These are phyloP conservation scores for Chesias legatella DNA, from an alignment of 2,888 invertebrate species.

Conservation along the genomic window DNA sequence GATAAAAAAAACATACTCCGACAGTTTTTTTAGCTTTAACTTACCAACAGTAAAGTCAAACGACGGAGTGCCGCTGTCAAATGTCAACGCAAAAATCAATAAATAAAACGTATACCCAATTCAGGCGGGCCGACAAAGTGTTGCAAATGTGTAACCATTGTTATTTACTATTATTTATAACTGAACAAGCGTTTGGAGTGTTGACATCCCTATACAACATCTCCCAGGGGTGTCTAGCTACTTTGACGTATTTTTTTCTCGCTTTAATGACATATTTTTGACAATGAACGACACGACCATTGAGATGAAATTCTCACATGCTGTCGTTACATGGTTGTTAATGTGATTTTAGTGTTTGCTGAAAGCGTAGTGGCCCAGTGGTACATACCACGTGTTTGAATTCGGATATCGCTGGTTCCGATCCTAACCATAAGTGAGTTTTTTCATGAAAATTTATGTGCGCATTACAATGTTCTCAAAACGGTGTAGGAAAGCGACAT, in stretches of 20 bases:
- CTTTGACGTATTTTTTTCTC: constrained; percentile 62
- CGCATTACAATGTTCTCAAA: too few relatives aligned
- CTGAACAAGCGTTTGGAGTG: constrained; percentile 64
- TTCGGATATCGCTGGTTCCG: too few relatives aligned
- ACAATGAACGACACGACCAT: constrained; percentile 74
- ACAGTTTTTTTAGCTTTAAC: too few relatives aligned
- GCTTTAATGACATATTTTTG: constrained; percentile 72
- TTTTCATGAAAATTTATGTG: too few relatives aligned
- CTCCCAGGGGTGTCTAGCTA: constrained; percentile 63
- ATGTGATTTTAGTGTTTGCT: constrained; percentile 51
- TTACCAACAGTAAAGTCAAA: neutral
- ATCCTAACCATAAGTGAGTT: too few relatives aligned
- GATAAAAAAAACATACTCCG: too few relatives aligned
- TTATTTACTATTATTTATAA: constrained; percentile 70
- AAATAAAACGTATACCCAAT: constrained; percentile 53
- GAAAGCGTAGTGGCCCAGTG: constrained; percentile 19
- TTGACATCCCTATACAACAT: constrained; percentile 75
- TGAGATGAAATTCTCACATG: constrained; percentile 64
- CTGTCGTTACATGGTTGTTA: constrained; percentile 72
- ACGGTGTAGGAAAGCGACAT: too few relatives aligned
- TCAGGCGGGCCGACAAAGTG: constrained; percentile 70
- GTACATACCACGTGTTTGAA: too few relatives aligned
- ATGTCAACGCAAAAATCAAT: constrained; percentile 55
- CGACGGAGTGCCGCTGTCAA: constrained; percentile 24
- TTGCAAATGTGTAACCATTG: constrained; percentile 48